Evolutionary conservation across 2,888 invertebrate species (phyloP), one percentile per base, ranked within the genome.

Genomic region (Nomada ferruginata): DNA sequence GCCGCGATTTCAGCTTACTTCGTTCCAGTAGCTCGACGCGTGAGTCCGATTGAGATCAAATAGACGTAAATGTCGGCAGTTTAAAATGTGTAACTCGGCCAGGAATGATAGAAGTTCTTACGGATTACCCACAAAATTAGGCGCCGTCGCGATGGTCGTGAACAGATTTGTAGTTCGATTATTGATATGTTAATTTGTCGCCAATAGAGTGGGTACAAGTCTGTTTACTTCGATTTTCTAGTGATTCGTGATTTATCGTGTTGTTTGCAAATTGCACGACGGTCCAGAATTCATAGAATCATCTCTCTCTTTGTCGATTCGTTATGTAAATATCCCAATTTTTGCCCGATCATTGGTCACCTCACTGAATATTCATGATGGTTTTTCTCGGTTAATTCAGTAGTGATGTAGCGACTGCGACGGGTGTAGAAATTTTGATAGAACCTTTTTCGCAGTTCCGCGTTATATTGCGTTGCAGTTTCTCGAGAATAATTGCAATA

Each of bases 111-210:
- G 44, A 52, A 53, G 60, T 75, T 42, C 15, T 13, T 42, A 13
- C 57, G 13, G n/a, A 26, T 52, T 20, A 0, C 20, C 0, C 2
- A 13, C 7, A 5, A 18, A 61, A 20, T 57, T 15, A 26, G 18
- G 59, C 36, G 36, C n/a, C 63, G 42, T 15, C 26, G 26, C 26
- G 26, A 26, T 2, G 20, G 29, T 55, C 11, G 2, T n/a, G 20
- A 66, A n/a, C 18, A 53, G 65, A 76, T 77, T 66, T 61, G 53
- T 18, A n/a, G n/a, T 13, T 57, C 26, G 59, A 60, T 75, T 66
- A 57, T 36, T 23, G 15, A 18, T n/a, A 36, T 36, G 1, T 20
- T 4, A 57, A 63, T 29, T 76, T 26, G n/a, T 29, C n/a, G n/a
- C 42, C 23, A 11, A 23, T 2, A 57, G 26, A 5, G 63, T 23